Percentiles rank a stretch among this genome's conserved stretches.
These are phyloP conservation scores for Drosophila aldrichi DNA, from an alignment of 2,888 invertebrate species.

Conservation along the genomic window DNA sequence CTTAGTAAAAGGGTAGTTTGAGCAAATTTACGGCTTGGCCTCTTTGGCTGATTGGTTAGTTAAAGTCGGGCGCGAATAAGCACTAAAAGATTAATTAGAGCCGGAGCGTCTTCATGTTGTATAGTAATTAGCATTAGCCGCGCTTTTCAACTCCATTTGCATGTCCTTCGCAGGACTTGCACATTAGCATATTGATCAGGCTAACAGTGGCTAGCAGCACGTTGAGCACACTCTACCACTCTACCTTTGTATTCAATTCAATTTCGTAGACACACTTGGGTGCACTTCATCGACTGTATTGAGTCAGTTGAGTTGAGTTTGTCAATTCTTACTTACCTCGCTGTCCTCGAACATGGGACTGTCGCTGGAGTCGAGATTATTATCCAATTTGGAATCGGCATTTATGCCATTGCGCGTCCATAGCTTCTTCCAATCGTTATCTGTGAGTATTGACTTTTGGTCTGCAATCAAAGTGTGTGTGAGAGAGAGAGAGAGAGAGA, in stretches of 20 bases:
- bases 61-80: constrained; percentile 58
- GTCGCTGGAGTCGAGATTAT: constrained; percentile 85
- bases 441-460: constrained; percentile 86
- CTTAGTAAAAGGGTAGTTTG: background rate
- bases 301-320: no score
- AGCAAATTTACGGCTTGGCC: constrained; percentile 50
- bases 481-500: constrained; percentile 4
- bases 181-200: constrained; percentile 60
- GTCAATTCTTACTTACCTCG: constrained; percentile 82
- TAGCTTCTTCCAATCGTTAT: constrained; percentile 86
- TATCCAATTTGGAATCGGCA: constrained; percentile 85
- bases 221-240: background rate
- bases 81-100: constrained; percentile 72
- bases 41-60: constrained; percentile 70
- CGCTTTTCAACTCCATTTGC: constrained; percentile 24
- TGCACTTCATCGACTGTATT: constrained; percentile 22
- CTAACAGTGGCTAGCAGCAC: background rate
- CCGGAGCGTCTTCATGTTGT: constrained; percentile 50
- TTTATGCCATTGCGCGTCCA: constrained; percentile 85
- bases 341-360: constrained; percentile 86
- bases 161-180: constrained; percentile 20
- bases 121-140: constrained; percentile 52
- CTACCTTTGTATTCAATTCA: constrained; percentile 51
- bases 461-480: constrained; percentile 73
- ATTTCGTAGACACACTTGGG: constrained; percentile 45